Percentiles rank a stretch among this genome's conserved stretches.
These are phyloP conservation scores for Priocnemis perturbator DNA, from an alignment of 2,888 invertebrate species.

Conservation along the genomic window DNA sequence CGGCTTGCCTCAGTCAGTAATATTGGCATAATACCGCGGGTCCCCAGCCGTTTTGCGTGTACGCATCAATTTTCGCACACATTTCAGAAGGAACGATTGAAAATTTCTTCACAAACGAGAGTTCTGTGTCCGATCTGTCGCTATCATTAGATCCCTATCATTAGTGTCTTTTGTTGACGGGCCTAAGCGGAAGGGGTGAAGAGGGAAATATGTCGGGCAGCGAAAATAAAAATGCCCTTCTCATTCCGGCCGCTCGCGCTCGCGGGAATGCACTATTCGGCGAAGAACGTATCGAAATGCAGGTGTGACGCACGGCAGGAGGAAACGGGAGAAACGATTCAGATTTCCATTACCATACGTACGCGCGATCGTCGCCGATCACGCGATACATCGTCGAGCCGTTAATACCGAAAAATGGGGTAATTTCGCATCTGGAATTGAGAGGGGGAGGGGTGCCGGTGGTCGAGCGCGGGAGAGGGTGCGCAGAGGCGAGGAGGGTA, in stretches of 20 bases:
- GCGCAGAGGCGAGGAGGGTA: conserved; percentile 7
- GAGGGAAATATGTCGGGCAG: too few species aligned
- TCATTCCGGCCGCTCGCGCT: too few species aligned
- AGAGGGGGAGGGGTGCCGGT: conserved; percentile 32
- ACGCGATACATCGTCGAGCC: conserved; percentile 55
- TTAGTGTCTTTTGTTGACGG: too few species aligned
- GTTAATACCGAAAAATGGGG: conserved; percentile 71
- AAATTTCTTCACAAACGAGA: too few species aligned
- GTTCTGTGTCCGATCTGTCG: too few species aligned
- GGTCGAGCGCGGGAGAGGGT: conserved; percentile 7
- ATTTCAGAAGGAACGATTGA: too few species aligned
- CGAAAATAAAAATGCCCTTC: too few species aligned
- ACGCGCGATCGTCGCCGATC: conserved; percentile 57
- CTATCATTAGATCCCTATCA: too few species aligned
- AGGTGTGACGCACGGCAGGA: conserved; percentile 6
- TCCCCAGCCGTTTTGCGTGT: conserved; percentile 26
- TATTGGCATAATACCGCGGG: conserved; percentile 27
- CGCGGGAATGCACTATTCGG: too few species aligned
- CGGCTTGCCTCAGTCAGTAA: conserved; percentile 30
- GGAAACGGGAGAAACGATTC: conserved; percentile 52
- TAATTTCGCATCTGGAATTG: conserved; percentile 70
- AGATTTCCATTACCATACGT: conserved; percentile 22
- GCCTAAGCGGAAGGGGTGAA: too few species aligned
- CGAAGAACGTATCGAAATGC: too few species aligned
- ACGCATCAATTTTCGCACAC: neutral